A percentile compares a stretch with the other conserved stretches of the same genome.
Evolutionary conservation across 2,888 invertebrate species (phyloP).

Genomic region (Branchipolynoe longqiensis): DNA sequence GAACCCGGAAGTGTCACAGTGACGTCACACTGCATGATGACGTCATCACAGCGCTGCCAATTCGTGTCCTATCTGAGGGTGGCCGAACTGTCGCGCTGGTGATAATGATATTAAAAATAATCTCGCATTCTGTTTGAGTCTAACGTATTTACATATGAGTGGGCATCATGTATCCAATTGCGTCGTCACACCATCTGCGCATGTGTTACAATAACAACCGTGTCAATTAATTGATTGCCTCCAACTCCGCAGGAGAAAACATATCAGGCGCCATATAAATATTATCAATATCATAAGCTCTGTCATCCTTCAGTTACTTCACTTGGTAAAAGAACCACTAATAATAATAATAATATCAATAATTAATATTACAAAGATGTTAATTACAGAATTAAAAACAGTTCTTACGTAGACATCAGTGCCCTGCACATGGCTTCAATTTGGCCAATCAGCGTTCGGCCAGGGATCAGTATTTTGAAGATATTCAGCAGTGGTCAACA

Average conservation of each 20-base stretch:
- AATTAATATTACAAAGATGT: too few species aligned
- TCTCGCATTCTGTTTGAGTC: too few species aligned
- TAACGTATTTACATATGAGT: too few species aligned
- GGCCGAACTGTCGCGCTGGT: background rate
- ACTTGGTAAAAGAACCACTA: background rate
- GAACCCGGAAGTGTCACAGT: too few species aligned
- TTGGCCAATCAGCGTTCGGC: background rate
- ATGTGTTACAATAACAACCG: too few species aligned
- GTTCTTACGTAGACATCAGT: background rate
- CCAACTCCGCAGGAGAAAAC: background rate
- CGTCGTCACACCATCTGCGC: too few species aligned
- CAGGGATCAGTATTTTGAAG: background rate
- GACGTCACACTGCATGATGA: too few species aligned
- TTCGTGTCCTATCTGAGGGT: background rate
- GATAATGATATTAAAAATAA: background rate
- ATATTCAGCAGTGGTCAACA: too few species aligned
- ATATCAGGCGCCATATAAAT: constrained; percentile 43
- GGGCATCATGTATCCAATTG: too few species aligned
- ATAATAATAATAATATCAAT: too few species aligned
- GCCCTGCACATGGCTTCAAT: background rate
- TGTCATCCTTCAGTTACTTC: background rate
- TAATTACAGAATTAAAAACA: background rate
- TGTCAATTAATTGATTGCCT: too few species aligned
- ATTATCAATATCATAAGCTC: constrained; percentile 31
- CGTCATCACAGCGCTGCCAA: background rate